phyloP scores from a whole-genome alignment of 2,797 vertebrate genomes.

The Typhlichthys eigenmanni region DNA sequence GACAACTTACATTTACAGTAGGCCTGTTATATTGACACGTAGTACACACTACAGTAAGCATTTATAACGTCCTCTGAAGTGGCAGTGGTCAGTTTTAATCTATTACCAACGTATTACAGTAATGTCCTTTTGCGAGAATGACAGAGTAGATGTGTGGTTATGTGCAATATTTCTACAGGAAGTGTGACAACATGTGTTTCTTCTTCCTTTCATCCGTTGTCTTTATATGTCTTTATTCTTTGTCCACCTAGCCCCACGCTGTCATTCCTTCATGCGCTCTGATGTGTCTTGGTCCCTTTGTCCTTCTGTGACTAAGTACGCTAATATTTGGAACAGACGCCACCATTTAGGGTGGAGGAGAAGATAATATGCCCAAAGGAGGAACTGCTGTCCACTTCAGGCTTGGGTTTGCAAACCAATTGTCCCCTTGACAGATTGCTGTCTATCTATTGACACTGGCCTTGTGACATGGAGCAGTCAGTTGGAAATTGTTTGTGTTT shows the following conservation, averaged over 20 bases:
- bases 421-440: conserved; percentile 18
- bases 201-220: neutral
- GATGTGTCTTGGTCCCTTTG: neutral
- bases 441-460: conserved; percentile 9
- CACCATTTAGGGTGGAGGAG: conserved; percentile 2
- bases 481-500: neutral
- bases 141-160: too few relatives aligned
- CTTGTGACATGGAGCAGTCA: neutral
- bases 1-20: too few relatives aligned
- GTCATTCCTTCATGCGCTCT: conserved; percentile 14
- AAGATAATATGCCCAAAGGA: conserved; percentile 5
- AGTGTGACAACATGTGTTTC: neutral
- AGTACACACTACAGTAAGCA: too few relatives aligned
- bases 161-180: too few relatives aligned
- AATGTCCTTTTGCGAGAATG: neutral
- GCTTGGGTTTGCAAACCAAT: conserved; percentile 6
- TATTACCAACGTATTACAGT: neutral
- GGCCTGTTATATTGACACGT: too few relatives aligned
- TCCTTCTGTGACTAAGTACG: neutral
- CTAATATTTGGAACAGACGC: neutral
- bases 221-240: neutral
- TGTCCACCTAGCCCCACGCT: neutral
- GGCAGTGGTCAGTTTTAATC: too few relatives aligned
- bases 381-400: conserved; percentile 18
- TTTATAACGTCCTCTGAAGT: too few relatives aligned